Base-by-base conservation (phyloP, 2,797 vertebrate genomes). In the Pseudotriccus pelzelni region DNA sequence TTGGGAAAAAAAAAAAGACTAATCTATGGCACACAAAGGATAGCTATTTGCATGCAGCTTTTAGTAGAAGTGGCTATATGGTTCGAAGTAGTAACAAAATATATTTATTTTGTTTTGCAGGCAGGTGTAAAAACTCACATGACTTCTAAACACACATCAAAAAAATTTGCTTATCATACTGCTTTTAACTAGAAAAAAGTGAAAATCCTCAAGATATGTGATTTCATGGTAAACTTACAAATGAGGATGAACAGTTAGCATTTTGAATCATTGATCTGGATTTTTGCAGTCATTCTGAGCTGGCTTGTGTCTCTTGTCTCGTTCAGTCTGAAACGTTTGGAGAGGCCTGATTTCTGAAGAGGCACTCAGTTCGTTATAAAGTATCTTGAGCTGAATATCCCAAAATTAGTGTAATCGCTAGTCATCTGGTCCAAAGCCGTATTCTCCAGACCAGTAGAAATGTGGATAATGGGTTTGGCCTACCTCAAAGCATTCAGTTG, bases 11-110 rank as follows among this genome's bases (percentile, higher is more conserved):
- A 44, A 22, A 50, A 28, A 97, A 98, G 97, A 98, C 96, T 97
- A 97, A 97, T 97, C 93, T 94, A 73, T 91, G 95, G 96, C 94
- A 96, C 89, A 91, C 92, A 96, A 84, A 97, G 97, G 95, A 97
- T 77, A 97, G 93, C 86, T 97, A 95, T 98, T 98, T 98, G 97
- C 97, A 97, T 98, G 95, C 87, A 91, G 92, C 94, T 97, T 97
- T 98, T 97, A 97, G 97, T 97, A 97, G 95, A 98, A 94, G 89
- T 93, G 93, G 84, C 77, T 97, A 93, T 93, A 95, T 93, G 66
- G 93, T 97, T 97, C 91, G 67, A 94, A 95, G 94, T 96, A 97
- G 96, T 95, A 97, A 94, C 90, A 95, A 94, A 94, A 97, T 93
- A 93, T 52, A 94, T 94, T 95, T 96, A 68, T 92, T 94, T 90